Conservation (phyloP, 2,113 vertebrate species). For the Triplophysa siluroides region DNA sequence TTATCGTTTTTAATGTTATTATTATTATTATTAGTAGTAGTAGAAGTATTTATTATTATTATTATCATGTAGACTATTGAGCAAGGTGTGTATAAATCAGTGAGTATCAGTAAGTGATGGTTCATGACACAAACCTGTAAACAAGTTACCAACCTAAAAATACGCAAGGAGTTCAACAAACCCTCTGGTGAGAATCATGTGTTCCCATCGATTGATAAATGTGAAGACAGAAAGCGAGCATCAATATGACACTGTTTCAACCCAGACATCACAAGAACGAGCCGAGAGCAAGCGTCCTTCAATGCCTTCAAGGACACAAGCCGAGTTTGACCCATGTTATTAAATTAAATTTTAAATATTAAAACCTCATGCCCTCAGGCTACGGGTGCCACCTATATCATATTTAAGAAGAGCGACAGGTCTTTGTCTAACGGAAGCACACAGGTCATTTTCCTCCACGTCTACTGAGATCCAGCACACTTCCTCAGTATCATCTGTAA, state of each 20-base stretch:
- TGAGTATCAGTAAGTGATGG: too few species aligned
- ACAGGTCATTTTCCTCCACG: background rate
- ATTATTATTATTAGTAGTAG: too few species aligned
- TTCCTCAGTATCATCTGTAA: background rate
- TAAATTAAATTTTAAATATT: conserved; percentile 44
- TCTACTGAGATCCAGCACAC: background rate
- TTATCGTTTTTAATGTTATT: too few species aligned
- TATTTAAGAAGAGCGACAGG: conserved; percentile 42
- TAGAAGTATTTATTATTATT: too few species aligned
- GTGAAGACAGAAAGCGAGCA: background rate
- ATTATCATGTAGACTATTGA: too few species aligned
- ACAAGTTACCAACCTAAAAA: background rate
- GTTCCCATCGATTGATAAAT: background rate
- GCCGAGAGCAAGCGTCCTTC: conserved; percentile 5
- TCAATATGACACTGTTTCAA: background rate
- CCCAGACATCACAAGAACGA: background rate
- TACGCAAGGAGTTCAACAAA: background rate
- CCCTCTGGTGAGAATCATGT: background rate
- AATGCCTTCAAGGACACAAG: conserved; percentile 13
- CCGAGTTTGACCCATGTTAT: conserved; percentile 33
- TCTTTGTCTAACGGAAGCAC: conserved; percentile 22
- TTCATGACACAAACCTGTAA: too few species aligned
- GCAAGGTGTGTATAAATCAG: too few species aligned
- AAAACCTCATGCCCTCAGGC: conserved; percentile 28
- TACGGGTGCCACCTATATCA: conserved; percentile 46